Percentiles rank a stretch among this genome's conserved stretches.
Conservation (phyloP, 2,113 vertebrate species). For the Rissa tridactyla region DNA sequence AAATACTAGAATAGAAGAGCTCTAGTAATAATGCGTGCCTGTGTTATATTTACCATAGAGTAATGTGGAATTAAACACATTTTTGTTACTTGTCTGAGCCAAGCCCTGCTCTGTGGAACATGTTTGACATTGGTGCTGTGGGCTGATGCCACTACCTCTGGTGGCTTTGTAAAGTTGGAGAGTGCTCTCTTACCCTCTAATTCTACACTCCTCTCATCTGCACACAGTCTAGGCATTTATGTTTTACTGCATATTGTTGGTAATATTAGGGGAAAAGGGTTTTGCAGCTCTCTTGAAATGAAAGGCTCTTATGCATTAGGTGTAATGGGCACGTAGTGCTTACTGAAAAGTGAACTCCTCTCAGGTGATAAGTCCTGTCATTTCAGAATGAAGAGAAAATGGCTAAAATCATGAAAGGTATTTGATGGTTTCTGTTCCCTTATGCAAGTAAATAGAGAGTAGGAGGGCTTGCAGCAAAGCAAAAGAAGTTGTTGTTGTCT, state of each 20-base stretch:
- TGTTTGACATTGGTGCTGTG: not conserved
- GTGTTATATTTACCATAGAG: not conserved
- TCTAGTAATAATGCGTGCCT: not conserved
- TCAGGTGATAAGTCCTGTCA: not conserved
- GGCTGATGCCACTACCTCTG: not conserved
- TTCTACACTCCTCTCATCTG: not conserved
- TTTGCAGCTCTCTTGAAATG: not conserved
- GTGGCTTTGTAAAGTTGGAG: not conserved
- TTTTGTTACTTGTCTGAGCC: not conserved
- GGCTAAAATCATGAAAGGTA: not conserved
- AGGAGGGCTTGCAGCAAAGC: not conserved
- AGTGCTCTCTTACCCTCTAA: not conserved
- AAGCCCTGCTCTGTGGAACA: not conserved
- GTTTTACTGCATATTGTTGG: not conserved
- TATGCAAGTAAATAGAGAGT: not conserved
- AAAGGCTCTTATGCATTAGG: not conserved
- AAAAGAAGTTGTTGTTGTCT: not conserved
- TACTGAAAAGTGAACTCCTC: not conserved
- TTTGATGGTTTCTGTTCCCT: not conserved
- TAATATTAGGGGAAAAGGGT: not conserved
- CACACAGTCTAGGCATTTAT: not conserved
- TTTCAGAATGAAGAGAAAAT: constrained; percentile 20
- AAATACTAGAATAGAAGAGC: not conserved
- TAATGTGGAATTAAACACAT: not conserved
- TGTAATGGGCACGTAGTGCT: not conserved